Base-by-base conservation (phyloP, 2,888 invertebrate genomes). In the Thecocarcelia acutangulata region DNA sequence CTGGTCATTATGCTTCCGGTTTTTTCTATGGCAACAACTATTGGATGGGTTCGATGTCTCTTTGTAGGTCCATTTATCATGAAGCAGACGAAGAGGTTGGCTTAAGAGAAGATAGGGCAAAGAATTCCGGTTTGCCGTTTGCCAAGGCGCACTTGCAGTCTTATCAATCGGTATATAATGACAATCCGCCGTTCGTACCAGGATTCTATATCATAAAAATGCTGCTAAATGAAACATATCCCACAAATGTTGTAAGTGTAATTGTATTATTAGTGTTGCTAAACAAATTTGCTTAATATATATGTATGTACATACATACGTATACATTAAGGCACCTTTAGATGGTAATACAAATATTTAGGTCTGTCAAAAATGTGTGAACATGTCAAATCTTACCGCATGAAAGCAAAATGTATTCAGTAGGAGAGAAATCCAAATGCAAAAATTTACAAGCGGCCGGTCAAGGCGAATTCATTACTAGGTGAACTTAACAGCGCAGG, bases 1-100 rank as follows among this genome's bases (percentile, higher is more conserved):
- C 94, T 87, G 95, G 95, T 0, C 93, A 95, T 83, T 95, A 96
- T 89, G 93, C 94, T 13, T 94, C 94, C 1, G 95, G 95, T 90
- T 95, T 95, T 92, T 95, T 94, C 91, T 95, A 95, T 93, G 96
- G 95, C 75, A 96, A 96, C 91, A 94, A 95, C 89, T 96, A 94
- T 90, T 96, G 95, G 95, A 93, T 94, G 79, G 96, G 95, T 72
- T 96, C 96, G 0, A 92, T 94, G 76, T 93, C 93, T 85, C 92
- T 94, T 42, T 96, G 96, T 90, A 93, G 94, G 84, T 92, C 93
- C 85, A 93, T 95, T 82, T 92, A 92, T 84, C 91, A 91, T 54
- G 91, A 91, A 68, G 88, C 90, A 50, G 83, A 85, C 91, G 74
- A 91, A 15, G 58, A 75, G 28, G 70, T 40, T 11, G 33, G 3